Evolutionary conservation across 2,113 vertebrate species (phyloP).

Genomic region (Pteropus alecto): DNA sequence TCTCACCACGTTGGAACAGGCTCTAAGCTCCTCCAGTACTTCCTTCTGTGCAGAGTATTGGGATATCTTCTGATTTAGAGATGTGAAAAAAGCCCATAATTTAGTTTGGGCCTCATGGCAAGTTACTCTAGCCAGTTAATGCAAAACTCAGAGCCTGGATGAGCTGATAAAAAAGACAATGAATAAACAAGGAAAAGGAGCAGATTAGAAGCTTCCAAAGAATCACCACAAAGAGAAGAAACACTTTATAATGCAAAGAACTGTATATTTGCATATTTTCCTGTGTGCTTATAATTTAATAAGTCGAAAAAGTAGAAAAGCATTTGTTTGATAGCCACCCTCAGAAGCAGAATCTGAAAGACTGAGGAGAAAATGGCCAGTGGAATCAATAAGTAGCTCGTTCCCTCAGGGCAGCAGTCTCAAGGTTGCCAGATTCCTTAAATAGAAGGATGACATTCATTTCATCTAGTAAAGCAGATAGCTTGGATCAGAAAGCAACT

Average conservation of each 20-base stretch:
- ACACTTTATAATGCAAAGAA: neutral
- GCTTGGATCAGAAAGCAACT: neutral
- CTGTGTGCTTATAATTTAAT: neutral
- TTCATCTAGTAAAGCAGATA: neutral
- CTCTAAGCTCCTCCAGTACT: neutral
- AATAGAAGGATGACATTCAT: neutral
- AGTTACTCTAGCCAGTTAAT: neutral
- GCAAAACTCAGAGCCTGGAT: neutral
- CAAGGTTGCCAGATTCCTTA: neutral
- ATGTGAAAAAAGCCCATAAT: neutral
- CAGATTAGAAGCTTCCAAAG: neutral
- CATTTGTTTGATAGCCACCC: neutral
- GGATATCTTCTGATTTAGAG: neutral
- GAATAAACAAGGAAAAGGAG: neutral
- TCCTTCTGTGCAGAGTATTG: neutral
- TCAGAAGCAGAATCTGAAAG: neutral
- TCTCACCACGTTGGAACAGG: neutral
- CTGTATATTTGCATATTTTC: neutral
- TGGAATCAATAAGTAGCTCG: neutral
- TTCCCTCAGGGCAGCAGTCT: neutral
- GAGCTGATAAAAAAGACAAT: neutral
- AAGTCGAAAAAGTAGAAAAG: neutral
- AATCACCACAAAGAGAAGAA: neutral
- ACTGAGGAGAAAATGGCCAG: neutral
- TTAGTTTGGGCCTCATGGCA: neutral